These are phyloP conservation scores for Anomalospiza imberbis DNA, from an alignment of 2,797 vertebrate genomes.

Conservation along the genomic window DNA sequence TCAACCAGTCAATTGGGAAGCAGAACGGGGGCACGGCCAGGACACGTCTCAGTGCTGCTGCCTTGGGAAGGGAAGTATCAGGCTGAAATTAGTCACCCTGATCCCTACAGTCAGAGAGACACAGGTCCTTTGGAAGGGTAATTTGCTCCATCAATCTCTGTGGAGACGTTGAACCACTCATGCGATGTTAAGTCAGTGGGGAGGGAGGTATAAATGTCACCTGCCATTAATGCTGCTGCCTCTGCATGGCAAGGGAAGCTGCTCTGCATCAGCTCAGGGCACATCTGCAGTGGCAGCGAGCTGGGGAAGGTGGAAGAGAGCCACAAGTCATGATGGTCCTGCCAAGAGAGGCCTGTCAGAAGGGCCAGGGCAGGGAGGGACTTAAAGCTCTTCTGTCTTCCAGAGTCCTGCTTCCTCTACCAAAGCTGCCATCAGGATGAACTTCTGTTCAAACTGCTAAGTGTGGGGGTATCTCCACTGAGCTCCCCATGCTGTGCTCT, in stretches of 20 bases:
- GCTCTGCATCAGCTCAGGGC: neutral
- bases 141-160: neutral
- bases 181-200: neutral
- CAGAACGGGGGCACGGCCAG: accelerated
- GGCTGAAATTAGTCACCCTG: neutral
- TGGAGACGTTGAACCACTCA: neutral
- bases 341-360: neutral
- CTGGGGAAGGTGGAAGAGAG: neutral
- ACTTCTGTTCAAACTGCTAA: neutral
- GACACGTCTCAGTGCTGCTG: neutral
- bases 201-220: neutral
- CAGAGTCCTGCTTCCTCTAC: neutral
- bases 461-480: accelerated
- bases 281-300: neutral
- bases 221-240: neutral
- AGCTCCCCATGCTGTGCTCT: neutral
- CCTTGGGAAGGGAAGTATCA: neutral
- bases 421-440: neutral
- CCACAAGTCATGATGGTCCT: neutral
- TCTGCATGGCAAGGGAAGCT: neutral
- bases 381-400: neutral
- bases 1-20: neutral
- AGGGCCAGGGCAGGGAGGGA: neutral
- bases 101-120: neutral
- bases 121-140: neutral